Evolutionary conservation across 1,140 invertebrate genomes (phyloP).

Genomic region (Ridgeia piscesae): DNA sequence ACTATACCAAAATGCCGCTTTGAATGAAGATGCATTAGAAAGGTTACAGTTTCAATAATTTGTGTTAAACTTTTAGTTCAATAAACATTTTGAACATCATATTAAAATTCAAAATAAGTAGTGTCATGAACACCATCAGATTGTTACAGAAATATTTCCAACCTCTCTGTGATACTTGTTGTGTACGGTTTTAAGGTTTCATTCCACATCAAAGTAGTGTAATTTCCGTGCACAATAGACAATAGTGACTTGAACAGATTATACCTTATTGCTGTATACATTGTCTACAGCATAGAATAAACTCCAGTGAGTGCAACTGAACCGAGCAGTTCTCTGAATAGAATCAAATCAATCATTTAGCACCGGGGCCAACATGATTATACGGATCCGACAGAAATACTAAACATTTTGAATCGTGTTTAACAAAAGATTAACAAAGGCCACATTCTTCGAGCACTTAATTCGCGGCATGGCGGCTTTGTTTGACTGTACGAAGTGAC

Average conservation of each 20-base stretch:
- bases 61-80: background rate
- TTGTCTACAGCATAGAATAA: background rate
- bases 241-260: background rate
- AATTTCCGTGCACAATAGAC: background rate
- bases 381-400: background rate
- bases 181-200: background rate
- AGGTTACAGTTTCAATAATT: background rate
- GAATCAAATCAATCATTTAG: background rate
- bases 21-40: background rate
- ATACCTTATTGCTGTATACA: background rate
- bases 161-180: background rate
- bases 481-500: background rate
- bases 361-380: background rate
- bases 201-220: background rate
- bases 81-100: background rate
- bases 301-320: background rate
- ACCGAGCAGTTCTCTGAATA: background rate
- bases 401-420: conserved; percentile 5
- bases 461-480: background rate
- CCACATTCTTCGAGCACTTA: background rate
- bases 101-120: background rate
- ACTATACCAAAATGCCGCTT: background rate
- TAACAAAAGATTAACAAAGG: conserved; percentile 6
- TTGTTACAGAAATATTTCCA: no score
- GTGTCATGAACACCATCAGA: background rate